Conservation (phyloP, 2,888 invertebrate species). For the Helleia helle region DNA sequence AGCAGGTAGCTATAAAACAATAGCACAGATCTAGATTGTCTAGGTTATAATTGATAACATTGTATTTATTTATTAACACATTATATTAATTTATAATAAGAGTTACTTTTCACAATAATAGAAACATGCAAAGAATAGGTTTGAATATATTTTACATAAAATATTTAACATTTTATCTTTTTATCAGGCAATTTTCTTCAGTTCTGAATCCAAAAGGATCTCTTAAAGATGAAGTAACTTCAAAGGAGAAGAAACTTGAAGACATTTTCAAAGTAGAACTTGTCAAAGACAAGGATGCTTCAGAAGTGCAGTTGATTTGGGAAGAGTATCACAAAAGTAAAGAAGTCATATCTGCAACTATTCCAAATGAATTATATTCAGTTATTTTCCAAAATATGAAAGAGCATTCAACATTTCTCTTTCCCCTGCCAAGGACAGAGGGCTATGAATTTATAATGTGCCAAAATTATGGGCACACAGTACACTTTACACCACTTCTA, state of each 20-base stretch:
- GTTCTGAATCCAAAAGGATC: conserved; percentile 77
- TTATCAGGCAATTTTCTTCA: conserved; percentile 77
- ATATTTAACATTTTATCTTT: no score
- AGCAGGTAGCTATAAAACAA: no score
- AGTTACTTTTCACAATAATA: no score
- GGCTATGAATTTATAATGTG: conserved; percentile 91
- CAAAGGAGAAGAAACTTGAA: conserved; percentile 68
- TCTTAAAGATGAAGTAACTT: conserved; percentile 25
- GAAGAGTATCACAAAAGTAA: conserved; percentile 84
- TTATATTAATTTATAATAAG: no score
- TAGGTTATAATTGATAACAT: no score
- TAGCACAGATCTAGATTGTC: no score
- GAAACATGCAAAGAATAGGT: no score
- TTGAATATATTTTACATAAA: no score
- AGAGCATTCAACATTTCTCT: conserved; percentile 80
- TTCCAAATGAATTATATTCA: conserved; percentile 76
- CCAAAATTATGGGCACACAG: conserved; percentile 80
- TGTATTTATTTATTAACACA: no score
- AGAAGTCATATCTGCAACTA: conserved; percentile 82
- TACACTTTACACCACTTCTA: conserved; percentile 89
- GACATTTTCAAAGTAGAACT: conserved; percentile 86
- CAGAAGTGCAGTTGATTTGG: conserved; percentile 86
- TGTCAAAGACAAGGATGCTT: conserved; percentile 78
- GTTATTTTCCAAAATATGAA: conserved; percentile 73
- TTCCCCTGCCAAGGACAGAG: conserved; percentile 85